Conservation (phyloP, 2,888 invertebrate genomes). For the Limenitis camilla region DNA sequence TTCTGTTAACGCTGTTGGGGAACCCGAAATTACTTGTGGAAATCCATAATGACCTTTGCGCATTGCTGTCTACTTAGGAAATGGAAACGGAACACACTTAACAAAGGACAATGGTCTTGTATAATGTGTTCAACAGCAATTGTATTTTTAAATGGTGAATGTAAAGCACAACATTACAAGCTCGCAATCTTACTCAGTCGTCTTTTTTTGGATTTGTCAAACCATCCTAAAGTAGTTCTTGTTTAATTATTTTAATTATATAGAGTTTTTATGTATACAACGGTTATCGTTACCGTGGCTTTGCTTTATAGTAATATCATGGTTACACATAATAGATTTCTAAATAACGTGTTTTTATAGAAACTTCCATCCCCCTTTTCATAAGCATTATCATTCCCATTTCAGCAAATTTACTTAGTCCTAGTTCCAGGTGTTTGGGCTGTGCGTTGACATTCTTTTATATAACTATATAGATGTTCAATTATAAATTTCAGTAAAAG, state of each 20-base stretch:
- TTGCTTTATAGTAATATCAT: too few relatives aligned
- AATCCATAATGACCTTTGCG: conserved; percentile 40
- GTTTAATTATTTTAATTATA: too few relatives aligned
- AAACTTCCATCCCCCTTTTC: too few relatives aligned
- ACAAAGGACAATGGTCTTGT: conserved; percentile 25
- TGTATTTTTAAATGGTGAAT: conserved; percentile 3
- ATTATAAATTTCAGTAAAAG: neutral
- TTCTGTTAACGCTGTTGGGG: conserved; percentile 16
- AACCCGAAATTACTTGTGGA: conserved; percentile 44
- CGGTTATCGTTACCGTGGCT: too few relatives aligned
- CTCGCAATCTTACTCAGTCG: neutral
- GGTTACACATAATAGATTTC: too few relatives aligned
- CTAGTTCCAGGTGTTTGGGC: too few relatives aligned
- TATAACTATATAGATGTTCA: neutral
- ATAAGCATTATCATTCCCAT: too few relatives aligned
- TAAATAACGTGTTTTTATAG: too few relatives aligned
- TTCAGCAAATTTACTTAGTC: too few relatives aligned
- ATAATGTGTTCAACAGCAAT: conserved; percentile 10
- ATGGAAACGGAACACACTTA: conserved; percentile 39
- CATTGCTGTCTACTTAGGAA: conserved; percentile 43
- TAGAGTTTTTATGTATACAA: too few relatives aligned
- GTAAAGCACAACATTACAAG: neutral
- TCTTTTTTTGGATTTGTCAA: neutral
- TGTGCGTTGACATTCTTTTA: too few relatives aligned
- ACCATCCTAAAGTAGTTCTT: too few relatives aligned